phyloP scores from a whole-genome alignment of 2,888 invertebrate species.

The Lasioglossum morio region DNA sequence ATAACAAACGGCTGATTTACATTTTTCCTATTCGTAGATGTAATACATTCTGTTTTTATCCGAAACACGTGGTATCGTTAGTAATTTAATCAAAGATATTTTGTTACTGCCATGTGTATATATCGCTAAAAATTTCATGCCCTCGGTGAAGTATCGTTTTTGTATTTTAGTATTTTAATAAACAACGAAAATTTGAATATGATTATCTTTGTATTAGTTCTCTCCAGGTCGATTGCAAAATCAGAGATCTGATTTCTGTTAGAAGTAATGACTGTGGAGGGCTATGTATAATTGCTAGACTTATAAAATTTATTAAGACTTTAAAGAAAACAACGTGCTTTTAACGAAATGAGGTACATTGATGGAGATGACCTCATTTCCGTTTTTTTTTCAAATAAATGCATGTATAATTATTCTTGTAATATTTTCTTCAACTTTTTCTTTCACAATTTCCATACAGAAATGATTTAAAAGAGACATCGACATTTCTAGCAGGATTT shows the following conservation, averaged over 20 bases:
- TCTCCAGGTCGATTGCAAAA: neutral
- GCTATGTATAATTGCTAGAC: neutral
- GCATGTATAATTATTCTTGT: neutral
- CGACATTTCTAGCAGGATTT: neutral
- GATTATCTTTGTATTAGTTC: neutral
- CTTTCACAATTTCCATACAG: neutral
- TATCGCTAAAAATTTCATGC: constrained; percentile 31
- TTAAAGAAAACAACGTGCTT: neutral
- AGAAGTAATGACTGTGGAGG: neutral
- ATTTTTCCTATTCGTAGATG: constrained; percentile 12
- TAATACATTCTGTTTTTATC: neutral
- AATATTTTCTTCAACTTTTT: neutral
- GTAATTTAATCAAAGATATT: constrained; percentile 25
- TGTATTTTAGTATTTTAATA: constrained; percentile 48
- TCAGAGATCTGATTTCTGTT: neutral
- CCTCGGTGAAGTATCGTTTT: constrained; percentile 23
- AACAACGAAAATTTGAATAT: constrained; percentile 34
- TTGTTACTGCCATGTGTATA: constrained; percentile 37
- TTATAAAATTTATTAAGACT: neutral
- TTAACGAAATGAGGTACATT: neutral
- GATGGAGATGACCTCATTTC: neutral
- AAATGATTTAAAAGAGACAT: neutral
- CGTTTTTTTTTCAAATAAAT: neutral
- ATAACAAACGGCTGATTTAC: constrained; percentile 17
- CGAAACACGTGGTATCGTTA: neutral